Base-by-base conservation (phyloP, 2,797 vertebrate genomes). In the Protosalanx chinensis region DNA sequence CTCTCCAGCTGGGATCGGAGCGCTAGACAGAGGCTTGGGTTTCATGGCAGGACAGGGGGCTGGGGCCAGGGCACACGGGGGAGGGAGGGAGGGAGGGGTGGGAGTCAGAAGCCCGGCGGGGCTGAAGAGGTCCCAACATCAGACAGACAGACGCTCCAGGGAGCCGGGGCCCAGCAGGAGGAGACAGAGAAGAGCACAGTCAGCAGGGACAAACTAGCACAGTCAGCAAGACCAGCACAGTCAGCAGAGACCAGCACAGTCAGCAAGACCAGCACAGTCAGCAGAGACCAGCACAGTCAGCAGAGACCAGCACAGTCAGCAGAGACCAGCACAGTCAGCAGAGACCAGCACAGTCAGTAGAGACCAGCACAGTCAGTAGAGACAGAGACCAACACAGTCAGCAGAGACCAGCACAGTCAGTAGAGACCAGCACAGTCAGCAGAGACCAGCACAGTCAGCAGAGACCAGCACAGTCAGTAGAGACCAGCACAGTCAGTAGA, bases 1-100 rank as follows among this genome's bases (percentile, higher is more conserved):
- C 89, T 83, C 85, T 93, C 91, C 90, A 91, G 90, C 92, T 92
- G 91, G 86, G 91, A 90, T 90, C 88, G 84, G 83, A 90, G 88
- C 85, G 89, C 86, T 85, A 85, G 63, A 78, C 72, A 64, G 79
- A 74, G 76, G 82, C 88, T 93, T 90, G 80, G 81, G 89, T 92
- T 91, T 91, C 91, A 90, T 88, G 84, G 78, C 79, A 61, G 80
- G 80, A 79, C 84, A 84, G 80, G 2, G 72, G 82, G 87, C 81
- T 51, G 73, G 79, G 82, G 82, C 87, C 84, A 6, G 51, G 6
- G 10, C 51, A 18, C 20, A 4, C n/a, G 20, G 63, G 20, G 63
- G 41, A 81, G 81, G 72, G 74, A 87, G 65, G 78, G 74, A 62
- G 77, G 79, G 23, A 60, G 13, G 62, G 20, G 46, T 46, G 60